Conservation (phyloP, 2,113 vertebrate species). For the Acanthisitta chloris region DNA sequence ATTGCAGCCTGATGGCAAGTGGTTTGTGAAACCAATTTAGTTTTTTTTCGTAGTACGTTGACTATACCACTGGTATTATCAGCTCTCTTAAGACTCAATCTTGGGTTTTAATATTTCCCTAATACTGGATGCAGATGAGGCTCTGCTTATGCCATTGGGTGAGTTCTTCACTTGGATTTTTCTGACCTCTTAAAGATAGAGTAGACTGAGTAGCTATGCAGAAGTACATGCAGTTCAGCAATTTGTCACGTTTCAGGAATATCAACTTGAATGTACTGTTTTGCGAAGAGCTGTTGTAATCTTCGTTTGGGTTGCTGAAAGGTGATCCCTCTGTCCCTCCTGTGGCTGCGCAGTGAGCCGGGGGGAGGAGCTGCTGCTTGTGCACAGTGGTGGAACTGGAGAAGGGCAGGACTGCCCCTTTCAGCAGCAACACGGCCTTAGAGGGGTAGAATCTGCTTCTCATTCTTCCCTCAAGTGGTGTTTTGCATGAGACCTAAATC, state of each 20-base stretch:
- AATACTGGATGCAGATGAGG: not conserved
- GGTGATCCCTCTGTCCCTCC: not conserved
- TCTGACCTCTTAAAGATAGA: not conserved
- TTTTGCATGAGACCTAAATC: not conserved
- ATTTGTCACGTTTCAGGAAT: not conserved
- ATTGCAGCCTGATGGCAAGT: not conserved
- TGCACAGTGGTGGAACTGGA: rapidly evolving
- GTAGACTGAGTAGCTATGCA: not conserved
- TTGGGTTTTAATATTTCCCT: not conserved
- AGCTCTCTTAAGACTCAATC: not conserved
- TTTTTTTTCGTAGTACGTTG: not conserved
- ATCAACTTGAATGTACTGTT: not conserved
- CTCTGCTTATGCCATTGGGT: not conserved
- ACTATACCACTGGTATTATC: not conserved
- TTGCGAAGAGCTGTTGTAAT: not conserved
- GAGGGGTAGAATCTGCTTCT: not conserved
- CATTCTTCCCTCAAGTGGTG: not conserved
- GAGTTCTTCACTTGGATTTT: not conserved
- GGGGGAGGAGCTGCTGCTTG: not conserved
- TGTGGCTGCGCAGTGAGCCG: not conserved
- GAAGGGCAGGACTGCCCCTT: not conserved
- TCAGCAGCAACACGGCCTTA: not conserved
- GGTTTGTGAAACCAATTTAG: not conserved
- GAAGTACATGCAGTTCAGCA: not conserved
- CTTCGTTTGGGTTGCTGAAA: not conserved